Evolutionary conservation across 2,797 vertebrate genomes (phyloP), one percentile per base, ranked within the genome.

Genomic region (Columba guinea): DNA sequence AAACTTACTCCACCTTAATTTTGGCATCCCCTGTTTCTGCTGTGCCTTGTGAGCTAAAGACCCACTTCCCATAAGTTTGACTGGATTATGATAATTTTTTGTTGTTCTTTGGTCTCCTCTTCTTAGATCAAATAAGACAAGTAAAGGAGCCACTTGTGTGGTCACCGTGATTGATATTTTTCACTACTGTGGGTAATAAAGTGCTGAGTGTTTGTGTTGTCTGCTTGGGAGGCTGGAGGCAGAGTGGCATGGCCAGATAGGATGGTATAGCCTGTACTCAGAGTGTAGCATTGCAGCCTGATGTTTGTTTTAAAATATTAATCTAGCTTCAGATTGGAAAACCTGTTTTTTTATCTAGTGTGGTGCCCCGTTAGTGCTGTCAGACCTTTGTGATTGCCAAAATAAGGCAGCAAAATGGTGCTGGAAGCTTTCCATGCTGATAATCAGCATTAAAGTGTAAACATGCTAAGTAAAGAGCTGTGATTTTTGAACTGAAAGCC

Each of bases 241-340:
- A 89, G 65, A 64, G 27, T 0, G 1, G 56, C 1, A 1, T 65
- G 41, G 74, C 80, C 39, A 37, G 39, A 32, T 78, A 55, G 46
- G 19, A 22, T 85, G 28, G 28, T 22, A 27, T n/a, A 19, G 35
- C 16, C 15, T 8, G 30, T 83, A 94, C 79, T 94, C 55, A 68
- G 67, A 81, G 89, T 78, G 59, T 84, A 75, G 65, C 32, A 17
- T 97, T 97, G 73, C 93, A 89, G 67, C 78, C 16, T 34, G 53
- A 7, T 89, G 77, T 95, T 75, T 95, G 85, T 95, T 95, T 46
- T 77, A 87, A 93, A 97, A 92, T 62, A 79, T 74, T 96, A 86
- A 94, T 92, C 76, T 89, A 46, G 22, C 64, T 95, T 94, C 26
- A 91, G 87, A 73, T 81, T 93, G 68, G 52, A 67, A 81, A 84